Evolutionary conservation across 2,113 vertebrate genomes (phyloP), one percentile per base, ranked within the genome.

Genomic region (Anser cygnoides): DNA sequence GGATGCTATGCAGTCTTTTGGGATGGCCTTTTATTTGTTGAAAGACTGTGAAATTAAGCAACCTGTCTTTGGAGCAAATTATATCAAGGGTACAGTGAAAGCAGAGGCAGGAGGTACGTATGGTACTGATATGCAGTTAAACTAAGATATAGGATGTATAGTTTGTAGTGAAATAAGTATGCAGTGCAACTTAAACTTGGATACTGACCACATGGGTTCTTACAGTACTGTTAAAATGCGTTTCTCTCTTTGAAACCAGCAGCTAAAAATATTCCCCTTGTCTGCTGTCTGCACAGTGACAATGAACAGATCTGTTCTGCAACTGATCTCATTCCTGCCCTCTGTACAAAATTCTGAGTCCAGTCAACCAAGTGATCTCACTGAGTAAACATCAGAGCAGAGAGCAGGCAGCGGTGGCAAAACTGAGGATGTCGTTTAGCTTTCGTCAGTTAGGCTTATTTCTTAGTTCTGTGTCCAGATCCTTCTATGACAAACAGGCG

Each of bases 1-100:
- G 67, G 99, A 99, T 58, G 93, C 98, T 10, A 98, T 99, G 98
- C 98, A 98, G 97, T 99, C 99, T 13, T 99, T 99, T 44, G 98
- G 99, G 98, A 99, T 99, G 99, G 99, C 99, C 5, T 99, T 99
- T 92, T 99, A 99, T 92, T 98, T 99, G 92, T 98, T 99, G 98
- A 99, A 99, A 96, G 98, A 98, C 86, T 99, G 99, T 87, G 99
- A 99, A 97, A 98, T 99, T 93, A 99, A 99, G 90, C 99, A 99
- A 84, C 99, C 99, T 4, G 99, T 99, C 43, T 98, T 99, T 35
- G 99, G 99, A 52, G 99, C 99, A 55, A 99, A 99, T 97, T 99
- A 99, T 82, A 98, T 99, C 96, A 99, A 99, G 94, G 99, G 99
- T 4, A 98, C 93, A 2, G 97, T 99, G 95, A 98, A 86, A 74